phyloP scores from a whole-genome alignment of 2,113 vertebrate species.

The Megalops atlanticus region DNA sequence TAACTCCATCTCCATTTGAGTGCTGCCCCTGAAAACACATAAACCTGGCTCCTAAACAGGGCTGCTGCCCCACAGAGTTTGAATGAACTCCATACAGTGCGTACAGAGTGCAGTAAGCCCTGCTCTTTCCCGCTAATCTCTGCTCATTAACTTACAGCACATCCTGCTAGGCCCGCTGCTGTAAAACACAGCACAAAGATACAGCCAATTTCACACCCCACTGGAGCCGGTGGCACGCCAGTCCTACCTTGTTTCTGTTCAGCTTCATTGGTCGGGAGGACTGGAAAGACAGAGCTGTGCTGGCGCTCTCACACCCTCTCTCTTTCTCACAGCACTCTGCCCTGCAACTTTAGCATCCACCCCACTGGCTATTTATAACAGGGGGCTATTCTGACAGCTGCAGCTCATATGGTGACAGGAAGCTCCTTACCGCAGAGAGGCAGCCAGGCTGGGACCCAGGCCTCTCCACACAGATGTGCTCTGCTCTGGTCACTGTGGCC shows the following conservation, averaged over 20 bases:
- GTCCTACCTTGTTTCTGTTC: conserved; percentile 70
- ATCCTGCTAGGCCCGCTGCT: not conserved
- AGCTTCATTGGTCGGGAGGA: conserved; percentile 63
- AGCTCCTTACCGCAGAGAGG: conserved; percentile 22
- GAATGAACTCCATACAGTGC: not conserved
- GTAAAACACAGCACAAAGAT: not conserved
- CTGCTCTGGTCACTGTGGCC: not conserved
- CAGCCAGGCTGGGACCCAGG: not conserved
- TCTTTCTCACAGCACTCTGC: conserved; percentile 36
- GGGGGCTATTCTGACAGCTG: conserved; percentile 56
- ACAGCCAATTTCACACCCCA: not conserved
- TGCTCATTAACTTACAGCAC: not conserved
- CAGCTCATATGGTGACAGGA: conserved; percentile 48
- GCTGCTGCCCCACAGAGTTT: not conserved
- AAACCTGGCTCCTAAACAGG: not conserved
- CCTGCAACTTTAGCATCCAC: conserved; percentile 43
- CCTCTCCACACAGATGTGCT: not conserved
- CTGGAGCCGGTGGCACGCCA: not conserved
- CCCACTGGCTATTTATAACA: conserved; percentile 70
- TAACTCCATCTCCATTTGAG: not conserved
- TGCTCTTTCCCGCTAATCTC: not conserved
- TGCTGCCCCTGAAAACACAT: not conserved
- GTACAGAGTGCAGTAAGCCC: not conserved
- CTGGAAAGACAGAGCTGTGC: conserved; percentile 30
- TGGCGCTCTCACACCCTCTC: conserved; percentile 55